Base-by-base conservation (phyloP, 2,113 vertebrate genomes). In the Sinocyclocheilus anshuiensis region DNA sequence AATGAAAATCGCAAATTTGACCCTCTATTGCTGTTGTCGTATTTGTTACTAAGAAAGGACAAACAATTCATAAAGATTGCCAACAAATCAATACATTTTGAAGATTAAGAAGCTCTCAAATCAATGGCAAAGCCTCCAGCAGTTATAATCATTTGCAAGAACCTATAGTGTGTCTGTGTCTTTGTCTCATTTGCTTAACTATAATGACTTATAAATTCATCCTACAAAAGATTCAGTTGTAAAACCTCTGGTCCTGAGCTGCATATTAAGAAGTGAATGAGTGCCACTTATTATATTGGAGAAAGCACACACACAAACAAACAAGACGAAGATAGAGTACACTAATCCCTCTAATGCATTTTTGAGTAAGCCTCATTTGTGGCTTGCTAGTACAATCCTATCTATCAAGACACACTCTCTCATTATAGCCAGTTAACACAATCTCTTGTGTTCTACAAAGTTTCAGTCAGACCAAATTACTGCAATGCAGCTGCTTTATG, bases 311-410 rank as follows among this genome's bases (percentile, higher is more conserved):
- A 74, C 77, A 86, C 84, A 83, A 88, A 83, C 91, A 88, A 94
- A 94, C 88, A n/a, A 94, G 93, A 93, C 93, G 91, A 84, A 94
- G 93, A 94, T 84, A 11, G 89, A 94, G 92, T 89, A 83, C 89
- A 77, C 90, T 89, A 93, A 94, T 94, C 92, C 92, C 90, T 89
- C 72, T 90, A 90, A 92, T 90, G 92, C 86, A 72, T 91, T 92
- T 79, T 87, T 88, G 91, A 92, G 90, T 93, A 91, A 92, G 92
- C 86, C 82, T 90, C 81, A 92, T 86, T 90, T n/a, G 86, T 86
- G 69, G 53, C 76, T 57, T 75, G 48, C 29, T 81, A 90, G 91
- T 91, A 91, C 89, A 90, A 90, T 90, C 78, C 69, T 89, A 91
- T 93, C 91, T 88, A 90, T 91, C 92, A 92, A 88, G 89, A 90